Evolutionary conservation across 1,140 invertebrate species (phyloP).

Genomic region (Harlomillsia oculata): DNA sequence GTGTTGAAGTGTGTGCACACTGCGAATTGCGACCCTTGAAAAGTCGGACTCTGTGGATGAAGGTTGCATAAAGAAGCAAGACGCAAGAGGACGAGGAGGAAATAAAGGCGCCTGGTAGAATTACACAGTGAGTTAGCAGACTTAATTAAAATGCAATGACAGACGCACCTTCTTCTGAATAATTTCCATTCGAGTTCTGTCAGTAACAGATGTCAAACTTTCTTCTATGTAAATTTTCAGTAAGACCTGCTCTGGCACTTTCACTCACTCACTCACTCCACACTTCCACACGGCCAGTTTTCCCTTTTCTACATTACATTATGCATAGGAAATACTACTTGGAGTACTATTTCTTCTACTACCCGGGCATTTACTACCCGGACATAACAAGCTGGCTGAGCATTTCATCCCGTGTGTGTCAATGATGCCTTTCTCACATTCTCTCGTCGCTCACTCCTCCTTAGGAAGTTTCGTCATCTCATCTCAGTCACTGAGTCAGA

Average conservation of each 20-base stretch:
- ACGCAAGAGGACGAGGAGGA: too few relatives aligned
- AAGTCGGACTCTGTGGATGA: too few relatives aligned
- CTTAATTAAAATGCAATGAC: slow-evolving; percentile 21
- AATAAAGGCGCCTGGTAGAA: slow-evolving; percentile 12
- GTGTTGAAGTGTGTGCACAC: too few relatives aligned
- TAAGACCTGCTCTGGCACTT: not conserved
- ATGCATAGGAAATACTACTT: too few relatives aligned
- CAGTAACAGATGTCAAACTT: slow-evolving; percentile 19
- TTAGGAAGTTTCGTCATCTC: slow-evolving; percentile 4
- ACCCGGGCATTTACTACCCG: too few relatives aligned
- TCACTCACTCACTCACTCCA: not conserved
- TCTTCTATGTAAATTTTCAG: slow-evolving; percentile 16
- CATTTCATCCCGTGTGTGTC: not conserved
- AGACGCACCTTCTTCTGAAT: slow-evolving; percentile 13
- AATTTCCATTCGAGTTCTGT: slow-evolving; percentile 17
- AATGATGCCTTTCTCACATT: slow-evolving; percentile 16
- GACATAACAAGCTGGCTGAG: too few relatives aligned
- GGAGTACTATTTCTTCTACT: too few relatives aligned
- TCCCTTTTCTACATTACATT: not conserved
- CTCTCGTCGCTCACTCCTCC: slow-evolving; percentile 8
- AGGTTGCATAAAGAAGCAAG: too few relatives aligned
- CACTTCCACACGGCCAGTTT: not conserved
- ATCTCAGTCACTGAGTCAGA: too few relatives aligned
- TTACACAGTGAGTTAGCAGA: slow-evolving; percentile 19
- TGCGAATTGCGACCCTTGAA: too few relatives aligned